A percentile compares a stretch with the other conserved stretches of the same genome.
Evolutionary conservation across 2,797 vertebrate genomes (phyloP).

Genomic region (Lateolabrax maculatus): DNA sequence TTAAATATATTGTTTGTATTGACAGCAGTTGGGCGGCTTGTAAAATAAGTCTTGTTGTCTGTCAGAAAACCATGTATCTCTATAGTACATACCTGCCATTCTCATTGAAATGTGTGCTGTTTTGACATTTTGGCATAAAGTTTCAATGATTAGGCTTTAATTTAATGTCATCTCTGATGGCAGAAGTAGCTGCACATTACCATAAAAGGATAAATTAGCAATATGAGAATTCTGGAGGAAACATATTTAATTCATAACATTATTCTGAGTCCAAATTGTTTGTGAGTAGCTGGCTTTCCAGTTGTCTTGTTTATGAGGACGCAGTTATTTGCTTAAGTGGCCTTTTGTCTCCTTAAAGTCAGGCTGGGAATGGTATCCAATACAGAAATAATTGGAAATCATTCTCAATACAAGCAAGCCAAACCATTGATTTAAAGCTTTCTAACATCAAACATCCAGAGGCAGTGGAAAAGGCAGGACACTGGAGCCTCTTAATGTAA

Average conservation of each 20-base stretch:
- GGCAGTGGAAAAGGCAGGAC: slow-evolving; percentile 9
- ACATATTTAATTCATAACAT: neutral
- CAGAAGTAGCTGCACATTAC: slow-evolving; percentile 20
- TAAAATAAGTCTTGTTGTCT: slow-evolving; percentile 35
- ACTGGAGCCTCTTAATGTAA: slow-evolving; percentile 15
- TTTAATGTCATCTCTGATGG: slow-evolving; percentile 13
- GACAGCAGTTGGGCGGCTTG: slow-evolving; percentile 52
- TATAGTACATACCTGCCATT: slow-evolving; percentile 37
- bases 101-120: slow-evolving; percentile 11
- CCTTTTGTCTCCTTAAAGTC: neutral
- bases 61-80: slow-evolving; percentile 20
- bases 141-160: slow-evolving; percentile 25
- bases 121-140: slow-evolving; percentile 21
- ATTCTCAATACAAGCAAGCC: slow-evolving; percentile 35
- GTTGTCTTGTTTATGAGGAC: slow-evolving; percentile 13
- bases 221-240: neutral
- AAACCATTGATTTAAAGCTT: slow-evolving; percentile 42
- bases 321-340: slow-evolving; percentile 1
- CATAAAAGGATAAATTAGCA: slow-evolving; percentile 21
- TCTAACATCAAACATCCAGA: slow-evolving; percentile 28
- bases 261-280: neutral
- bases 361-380: slow-evolving; percentile 21
- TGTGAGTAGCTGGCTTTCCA: neutral
- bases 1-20: slow-evolving; percentile 76
- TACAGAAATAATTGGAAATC: slow-evolving; percentile 40